Percentiles rank a stretch among this genome's conserved stretches.
phyloP scores from a whole-genome alignment of 2,113 vertebrate genomes.

The Sula dactylatra region DNA sequence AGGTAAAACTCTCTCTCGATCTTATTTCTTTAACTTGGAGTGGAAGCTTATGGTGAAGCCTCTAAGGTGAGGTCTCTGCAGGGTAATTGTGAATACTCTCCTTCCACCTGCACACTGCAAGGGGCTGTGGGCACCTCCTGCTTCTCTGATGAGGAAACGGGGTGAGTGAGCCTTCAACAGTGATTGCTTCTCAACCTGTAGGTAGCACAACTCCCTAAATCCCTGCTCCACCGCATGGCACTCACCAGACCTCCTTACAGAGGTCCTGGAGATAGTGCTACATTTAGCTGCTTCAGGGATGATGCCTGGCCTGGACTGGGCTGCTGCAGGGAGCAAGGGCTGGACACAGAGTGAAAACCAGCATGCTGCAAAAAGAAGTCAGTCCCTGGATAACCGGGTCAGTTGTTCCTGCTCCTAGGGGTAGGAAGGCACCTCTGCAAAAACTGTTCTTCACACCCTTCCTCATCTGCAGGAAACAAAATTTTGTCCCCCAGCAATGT shows the following conservation, averaged over 20 bases:
- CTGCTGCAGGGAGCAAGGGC: not conserved
- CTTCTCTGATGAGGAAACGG: not conserved
- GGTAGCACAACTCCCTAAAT: not conserved
- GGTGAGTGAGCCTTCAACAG: not conserved
- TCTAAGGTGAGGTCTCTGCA: not conserved
- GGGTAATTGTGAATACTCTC: not conserved
- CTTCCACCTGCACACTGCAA: accelerated
- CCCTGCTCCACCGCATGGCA: too few species aligned
- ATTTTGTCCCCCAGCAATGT: too few species aligned
- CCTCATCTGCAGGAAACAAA: not conserved
- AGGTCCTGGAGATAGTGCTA: not conserved
- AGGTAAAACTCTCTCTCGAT: not conserved
- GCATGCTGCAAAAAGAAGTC: not conserved
- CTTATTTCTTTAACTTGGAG: not conserved
- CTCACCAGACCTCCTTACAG: not conserved
- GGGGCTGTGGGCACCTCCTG: not conserved
- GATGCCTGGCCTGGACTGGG: not conserved
- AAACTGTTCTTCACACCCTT: not conserved
- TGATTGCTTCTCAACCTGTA: not conserved
- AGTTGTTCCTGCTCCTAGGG: not conserved
- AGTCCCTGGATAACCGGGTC: not conserved
- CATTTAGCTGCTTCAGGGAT: not conserved
- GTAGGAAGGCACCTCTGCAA: not conserved
- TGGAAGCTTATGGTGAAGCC: not conserved
- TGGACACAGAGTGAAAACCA: not conserved